phyloP scores from a whole-genome alignment of 1,140 invertebrate species.

The Bombus ignitus region DNA sequence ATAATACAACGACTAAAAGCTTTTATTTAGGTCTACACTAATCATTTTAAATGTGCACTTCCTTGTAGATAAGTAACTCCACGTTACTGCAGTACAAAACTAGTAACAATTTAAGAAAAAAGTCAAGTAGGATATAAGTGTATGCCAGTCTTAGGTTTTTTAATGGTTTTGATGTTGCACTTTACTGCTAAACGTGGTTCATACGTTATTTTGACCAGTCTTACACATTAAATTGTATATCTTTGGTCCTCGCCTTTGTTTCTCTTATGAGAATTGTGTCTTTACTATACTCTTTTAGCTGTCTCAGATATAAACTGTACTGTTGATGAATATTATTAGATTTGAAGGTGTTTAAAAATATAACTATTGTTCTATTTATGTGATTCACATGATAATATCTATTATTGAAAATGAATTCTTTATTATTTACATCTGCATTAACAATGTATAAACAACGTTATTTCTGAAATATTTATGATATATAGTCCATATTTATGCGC shows the following conservation, averaged over 20 bases:
- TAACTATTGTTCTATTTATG: background rate
- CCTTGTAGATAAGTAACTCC: background rate
- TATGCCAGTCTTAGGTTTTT: background rate
- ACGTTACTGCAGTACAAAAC: background rate
- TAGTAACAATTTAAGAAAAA: background rate
- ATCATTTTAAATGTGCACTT: background rate
- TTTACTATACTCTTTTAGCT: background rate
- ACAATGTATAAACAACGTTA: background rate
- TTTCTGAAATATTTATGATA: no score
- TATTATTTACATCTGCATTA: background rate
- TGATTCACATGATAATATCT: background rate
- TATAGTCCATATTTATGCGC: no score
- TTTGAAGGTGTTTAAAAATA: background rate
- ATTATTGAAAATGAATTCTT: background rate
- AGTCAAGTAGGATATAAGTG: background rate
- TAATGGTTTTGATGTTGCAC: background rate
- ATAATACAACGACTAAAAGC: background rate
- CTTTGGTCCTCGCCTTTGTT: no score
- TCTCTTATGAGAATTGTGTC: no score
- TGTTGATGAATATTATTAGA: no score
- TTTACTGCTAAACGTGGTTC: background rate
- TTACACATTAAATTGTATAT: background rate
- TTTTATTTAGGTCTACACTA: background rate
- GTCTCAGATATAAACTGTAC: background rate
- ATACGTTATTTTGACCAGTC: background rate